Percentiles rank a stretch among this genome's conserved stretches.
Conservation (phyloP, 2,888 invertebrate species). For the Argyresthia goedartella region DNA sequence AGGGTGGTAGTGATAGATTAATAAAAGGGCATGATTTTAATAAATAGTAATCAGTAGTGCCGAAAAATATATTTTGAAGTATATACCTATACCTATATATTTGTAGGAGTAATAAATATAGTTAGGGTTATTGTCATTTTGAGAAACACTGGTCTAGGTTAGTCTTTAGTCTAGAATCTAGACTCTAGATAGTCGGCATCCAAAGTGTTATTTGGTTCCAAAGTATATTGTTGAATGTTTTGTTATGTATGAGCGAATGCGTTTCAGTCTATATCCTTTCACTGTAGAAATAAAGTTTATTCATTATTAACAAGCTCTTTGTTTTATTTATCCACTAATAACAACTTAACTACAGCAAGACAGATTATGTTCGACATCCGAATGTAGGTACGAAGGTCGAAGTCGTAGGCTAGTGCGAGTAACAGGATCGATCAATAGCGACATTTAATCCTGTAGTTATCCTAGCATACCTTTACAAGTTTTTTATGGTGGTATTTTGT, state of each 20-base stretch:
- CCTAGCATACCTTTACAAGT: too few species aligned
- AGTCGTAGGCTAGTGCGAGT: too few species aligned
- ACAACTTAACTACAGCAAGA: too few species aligned
- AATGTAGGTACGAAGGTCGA: too few species aligned
- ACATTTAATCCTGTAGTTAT: too few species aligned
- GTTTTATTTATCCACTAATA: background rate
- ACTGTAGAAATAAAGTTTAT: conserved; percentile 69
- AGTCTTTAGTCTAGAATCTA: conserved; percentile 51
- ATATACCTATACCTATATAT: background rate
- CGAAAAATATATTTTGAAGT: background rate
- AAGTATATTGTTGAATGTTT: conserved; percentile 66
- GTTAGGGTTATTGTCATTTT: conserved; percentile 1
- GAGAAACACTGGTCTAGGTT: conserved; percentile 65
- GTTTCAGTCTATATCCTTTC: conserved; percentile 57
- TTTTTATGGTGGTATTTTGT: too few species aligned
- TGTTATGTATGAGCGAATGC: conserved; percentile 45
- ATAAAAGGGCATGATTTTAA: background rate
- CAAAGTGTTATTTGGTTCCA: conserved; percentile 64
- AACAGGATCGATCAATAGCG: too few species aligned
- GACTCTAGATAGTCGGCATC: conserved; percentile 43
- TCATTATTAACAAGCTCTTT: conserved; percentile 35
- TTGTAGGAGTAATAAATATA: background rate
- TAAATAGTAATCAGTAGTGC: background rate
- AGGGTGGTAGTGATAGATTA: background rate
- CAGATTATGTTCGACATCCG: too few species aligned